phyloP scores from a whole-genome alignment of 2,113 vertebrate species.

The Lethenteron camtschaticum region DNA sequence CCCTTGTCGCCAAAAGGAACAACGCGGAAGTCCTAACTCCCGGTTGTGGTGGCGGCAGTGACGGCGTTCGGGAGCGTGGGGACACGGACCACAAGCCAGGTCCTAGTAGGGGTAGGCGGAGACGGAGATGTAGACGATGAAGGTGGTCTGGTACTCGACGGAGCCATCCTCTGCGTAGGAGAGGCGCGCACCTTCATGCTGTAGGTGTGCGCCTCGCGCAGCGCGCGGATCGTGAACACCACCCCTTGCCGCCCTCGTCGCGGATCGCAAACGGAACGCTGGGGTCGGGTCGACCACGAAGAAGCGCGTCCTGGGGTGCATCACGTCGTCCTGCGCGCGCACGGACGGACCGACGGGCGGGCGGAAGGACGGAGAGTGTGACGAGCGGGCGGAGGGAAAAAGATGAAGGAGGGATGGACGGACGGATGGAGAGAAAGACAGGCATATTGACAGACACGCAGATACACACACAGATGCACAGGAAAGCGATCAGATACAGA shows the following conservation, averaged over 20 bases:
- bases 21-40: too few species aligned
- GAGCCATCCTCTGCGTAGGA: slow-evolving; percentile 44
- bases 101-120: slow-evolving; percentile 74
- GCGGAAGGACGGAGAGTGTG: too few species aligned
- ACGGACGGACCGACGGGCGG: too few species aligned
- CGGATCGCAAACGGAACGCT: slow-evolving; percentile 55
- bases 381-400: too few species aligned
- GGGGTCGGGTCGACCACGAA: slow-evolving; percentile 35
- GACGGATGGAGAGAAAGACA: too few species aligned
- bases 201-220: slow-evolving; percentile 53
- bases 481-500: too few species aligned
- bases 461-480: too few species aligned
- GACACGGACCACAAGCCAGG: slow-evolving; percentile 1
- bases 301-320: slow-evolving; percentile 79
- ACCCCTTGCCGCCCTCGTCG: slow-evolving; percentile 84
- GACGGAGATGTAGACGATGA: slow-evolving; percentile 89
- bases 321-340: slow-evolving; percentile 39
- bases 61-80: too few species aligned
- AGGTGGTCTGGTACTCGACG: slow-evolving; percentile 81
- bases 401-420: too few species aligned
- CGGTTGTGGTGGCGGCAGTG: too few species aligned
- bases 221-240: slow-evolving; percentile 43
- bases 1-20: too few species aligned
- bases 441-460: too few species aligned
- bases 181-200: slow-evolving; percentile 66